A percentile compares a stretch with the other conserved stretches of the same genome.
Conservation (phyloP, 2,113 vertebrate species). For the Chunga burmeisteri region DNA sequence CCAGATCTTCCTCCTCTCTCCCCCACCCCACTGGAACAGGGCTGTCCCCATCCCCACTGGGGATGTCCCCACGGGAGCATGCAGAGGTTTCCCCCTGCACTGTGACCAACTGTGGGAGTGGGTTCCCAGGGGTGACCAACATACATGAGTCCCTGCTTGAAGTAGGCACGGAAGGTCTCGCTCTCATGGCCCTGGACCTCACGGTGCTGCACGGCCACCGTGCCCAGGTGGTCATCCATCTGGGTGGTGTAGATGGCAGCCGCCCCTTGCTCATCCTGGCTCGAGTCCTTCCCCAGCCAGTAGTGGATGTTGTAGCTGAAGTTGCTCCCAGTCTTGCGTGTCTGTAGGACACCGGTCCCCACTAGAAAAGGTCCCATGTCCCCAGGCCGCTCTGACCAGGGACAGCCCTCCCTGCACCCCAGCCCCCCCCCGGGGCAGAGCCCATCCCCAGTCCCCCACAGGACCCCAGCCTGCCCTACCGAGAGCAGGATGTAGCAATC, state of each 20-base stretch:
- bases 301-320: slow-evolving; percentile 85
- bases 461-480: slow-evolving; percentile 62
- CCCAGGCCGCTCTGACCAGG: neutral
- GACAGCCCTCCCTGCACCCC: neutral
- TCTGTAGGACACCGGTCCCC: slow-evolving; percentile 53
- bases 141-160: slow-evolving; percentile 86
- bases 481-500: slow-evolving; percentile 85
- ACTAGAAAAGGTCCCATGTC: neutral
- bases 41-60: neutral
- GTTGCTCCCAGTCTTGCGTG: slow-evolving; percentile 73
- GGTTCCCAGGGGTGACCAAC: neutral
- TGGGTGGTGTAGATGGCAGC: slow-evolving; percentile 83
- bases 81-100: neutral
- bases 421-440: neutral
- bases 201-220: slow-evolving; percentile 80
- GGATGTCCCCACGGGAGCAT: rapidly evolving
- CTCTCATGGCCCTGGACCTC: slow-evolving; percentile 85
- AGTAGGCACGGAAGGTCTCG: slow-evolving; percentile 79
- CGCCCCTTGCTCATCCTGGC: slow-evolving; percentile 84
- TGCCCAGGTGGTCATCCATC: slow-evolving; percentile 83
- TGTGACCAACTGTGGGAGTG: rapidly evolving
- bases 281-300: slow-evolving; percentile 81
- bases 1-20: neutral
- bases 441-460: rapidly evolving
- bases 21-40: neutral